Evolutionary conservation across 2,888 invertebrate species (phyloP), one percentile per base, ranked within the genome.

Genomic region (Alloscopus bannaensis): DNA sequence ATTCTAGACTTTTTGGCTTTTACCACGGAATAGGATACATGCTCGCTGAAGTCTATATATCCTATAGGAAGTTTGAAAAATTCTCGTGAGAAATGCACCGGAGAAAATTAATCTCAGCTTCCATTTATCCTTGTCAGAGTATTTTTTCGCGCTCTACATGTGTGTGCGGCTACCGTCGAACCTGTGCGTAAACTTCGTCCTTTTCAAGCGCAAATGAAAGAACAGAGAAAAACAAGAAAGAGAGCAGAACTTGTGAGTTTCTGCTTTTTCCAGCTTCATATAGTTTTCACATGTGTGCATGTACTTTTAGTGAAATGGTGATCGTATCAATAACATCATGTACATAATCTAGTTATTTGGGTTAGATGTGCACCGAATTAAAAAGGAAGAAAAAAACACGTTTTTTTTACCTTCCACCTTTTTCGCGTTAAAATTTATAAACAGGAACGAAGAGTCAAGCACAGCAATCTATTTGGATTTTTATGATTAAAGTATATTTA

Each of bases 81-180:
- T 75, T 86, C 86, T 86, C 84, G 86, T 84, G 86, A 86, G 86
- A 86, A 85, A 86, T 86, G 84, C 83, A 86, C 78, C 70, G 80
- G 80, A 84, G 86, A 86, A 86, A 86, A 86, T 86, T 84, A 86
- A 86, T 86, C 86, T 84, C 82, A 84, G 78, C 81, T 86, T 84
- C 86, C 82, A 86, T 86, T 86, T 86, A 86, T 86, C 84, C 84
- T 84, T 86, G 85, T 86, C 85, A 86, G 80, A 59, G 40, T 47
- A 22, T 28, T 62, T 69, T 69, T 70, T 68, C 68, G 18, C 45
- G 45, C 45, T 45, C 45, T 45, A 45, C 18, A 45, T 45, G 18
- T 18, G 8, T 8, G 13, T 8, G 13, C 36, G n/a, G 42, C 65
- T 36, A 36, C 13, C 6, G 36, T 13, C 36, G 8, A 13, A 13